Conservation (phyloP, 1,140 invertebrate species). For the Phymastichus coffea region DNA sequence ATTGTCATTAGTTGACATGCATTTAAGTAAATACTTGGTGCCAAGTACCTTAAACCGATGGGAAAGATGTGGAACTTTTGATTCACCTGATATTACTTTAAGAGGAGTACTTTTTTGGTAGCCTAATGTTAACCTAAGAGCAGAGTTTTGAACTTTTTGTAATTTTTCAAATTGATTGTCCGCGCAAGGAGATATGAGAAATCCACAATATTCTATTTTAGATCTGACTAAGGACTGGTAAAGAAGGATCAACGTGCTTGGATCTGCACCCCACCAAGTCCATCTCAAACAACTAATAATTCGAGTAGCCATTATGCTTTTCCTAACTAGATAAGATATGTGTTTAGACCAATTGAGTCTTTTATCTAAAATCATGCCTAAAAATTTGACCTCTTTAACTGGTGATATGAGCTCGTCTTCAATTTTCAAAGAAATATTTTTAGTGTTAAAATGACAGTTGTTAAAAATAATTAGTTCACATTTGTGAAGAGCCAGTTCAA, state of each 20-base stretch:
- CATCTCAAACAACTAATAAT: constrained; percentile 12
- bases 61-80: background rate
- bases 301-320: background rate
- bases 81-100: constrained; percentile 24
- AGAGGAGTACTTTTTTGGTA: constrained; percentile 18
- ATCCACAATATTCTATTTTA: constrained; percentile 16
- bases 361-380: constrained; percentile 8
- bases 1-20: background rate
- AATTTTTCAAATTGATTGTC: constrained; percentile 9
- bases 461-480: too few relatives aligned
- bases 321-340: constrained; percentile 3
- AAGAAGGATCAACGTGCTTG: too few relatives aligned
- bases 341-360: constrained; percentile 3
- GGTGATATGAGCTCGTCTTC: background rate
- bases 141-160: constrained; percentile 9
- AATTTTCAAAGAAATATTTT: too few relatives aligned
- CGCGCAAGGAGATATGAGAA: background rate
- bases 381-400: background rate
- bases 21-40: background rate
- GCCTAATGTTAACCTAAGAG: constrained; percentile 11
- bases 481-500: constrained; percentile 10
- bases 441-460: background rate
- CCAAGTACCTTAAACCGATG: background rate
- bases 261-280: too few relatives aligned
- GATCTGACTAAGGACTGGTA: too few relatives aligned